Evolutionary conservation across 2,888 invertebrate species (phyloP).

Genomic region (Drosophila putrida): DNA sequence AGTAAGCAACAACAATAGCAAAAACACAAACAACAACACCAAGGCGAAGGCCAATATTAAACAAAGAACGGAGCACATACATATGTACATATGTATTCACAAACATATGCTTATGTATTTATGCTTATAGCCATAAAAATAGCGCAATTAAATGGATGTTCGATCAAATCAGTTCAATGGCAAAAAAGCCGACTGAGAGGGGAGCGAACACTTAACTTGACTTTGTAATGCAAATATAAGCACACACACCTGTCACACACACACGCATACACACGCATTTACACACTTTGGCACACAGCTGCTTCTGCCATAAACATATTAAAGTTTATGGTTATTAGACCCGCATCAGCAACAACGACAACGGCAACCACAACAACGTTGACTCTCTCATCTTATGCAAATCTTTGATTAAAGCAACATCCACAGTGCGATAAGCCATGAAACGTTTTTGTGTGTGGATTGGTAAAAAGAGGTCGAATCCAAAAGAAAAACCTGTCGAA

Average conservation of each 20-base stretch:
- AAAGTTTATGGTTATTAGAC: constrained; percentile 74
- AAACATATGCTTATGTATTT: background rate
- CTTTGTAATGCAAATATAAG: constrained; percentile 75
- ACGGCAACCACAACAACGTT: constrained; percentile 17
- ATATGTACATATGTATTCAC: background rate
- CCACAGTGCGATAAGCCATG: constrained; percentile 29
- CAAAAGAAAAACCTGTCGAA: constrained; percentile 49
- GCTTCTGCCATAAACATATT: constrained; percentile 71
- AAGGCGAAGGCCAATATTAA: constrained; percentile 46
- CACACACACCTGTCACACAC: constrained; percentile 19
- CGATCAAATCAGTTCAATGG: constrained; percentile 74
- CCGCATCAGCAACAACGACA: constrained; percentile 49
- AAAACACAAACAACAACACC: constrained; percentile 1
- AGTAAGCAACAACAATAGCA: constrained; percentile 2
- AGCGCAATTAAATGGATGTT: constrained; percentile 72
- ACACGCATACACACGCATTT: constrained; percentile 31
- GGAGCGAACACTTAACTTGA: constrained; percentile 57
- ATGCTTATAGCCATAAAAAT: constrained; percentile 54
- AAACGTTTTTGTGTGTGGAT: constrained; percentile 14
- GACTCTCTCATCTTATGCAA: constrained; percentile 59
- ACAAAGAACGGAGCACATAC: constrained; percentile 24
- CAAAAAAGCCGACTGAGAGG: constrained; percentile 33
- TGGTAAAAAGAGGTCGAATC: constrained; percentile 39
- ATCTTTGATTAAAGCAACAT: constrained; percentile 56
- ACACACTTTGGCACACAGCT: constrained; percentile 31